A percentile compares a stretch with the other conserved stretches of the same genome.
Conservation (phyloP, 2,888 invertebrate genomes). For the Dendrolimus pini region DNA sequence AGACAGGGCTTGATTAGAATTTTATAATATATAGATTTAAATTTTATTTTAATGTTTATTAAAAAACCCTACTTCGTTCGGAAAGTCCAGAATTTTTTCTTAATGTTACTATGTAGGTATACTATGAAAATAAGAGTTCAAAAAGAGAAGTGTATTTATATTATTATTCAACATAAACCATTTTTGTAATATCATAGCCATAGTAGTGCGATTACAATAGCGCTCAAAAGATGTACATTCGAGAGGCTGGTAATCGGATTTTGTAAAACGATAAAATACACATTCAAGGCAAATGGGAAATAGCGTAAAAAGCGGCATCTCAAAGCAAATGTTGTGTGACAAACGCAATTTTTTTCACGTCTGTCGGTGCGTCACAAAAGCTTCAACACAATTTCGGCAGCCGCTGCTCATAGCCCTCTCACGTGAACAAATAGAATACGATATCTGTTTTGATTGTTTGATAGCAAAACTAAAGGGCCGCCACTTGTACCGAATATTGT, state of each 20-base stretch:
- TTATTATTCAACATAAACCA: too few relatives aligned
- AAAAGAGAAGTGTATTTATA: too few relatives aligned
- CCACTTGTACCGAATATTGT: conserved; percentile 46
- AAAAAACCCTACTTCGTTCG: too few relatives aligned
- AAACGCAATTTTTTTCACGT: conserved; percentile 31
- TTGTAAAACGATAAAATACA: conserved; percentile 20
- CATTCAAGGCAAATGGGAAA: conserved; percentile 5
- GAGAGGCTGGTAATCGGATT: conserved; percentile 27
- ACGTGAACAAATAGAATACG: conserved; percentile 39
- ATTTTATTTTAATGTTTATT: too few relatives aligned
- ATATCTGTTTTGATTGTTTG: conserved; percentile 63
- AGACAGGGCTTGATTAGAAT: too few relatives aligned
- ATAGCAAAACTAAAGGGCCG: conserved; percentile 50
- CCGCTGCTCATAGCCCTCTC: conserved; percentile 21
- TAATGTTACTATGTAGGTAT: too few relatives aligned
- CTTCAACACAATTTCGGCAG: conserved; percentile 52
- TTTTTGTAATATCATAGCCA: too few relatives aligned
- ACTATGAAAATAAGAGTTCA: too few relatives aligned
- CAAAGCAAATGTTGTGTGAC: conserved; percentile 43
- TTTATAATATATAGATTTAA: too few relatives aligned
- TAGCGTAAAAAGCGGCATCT: conserved; percentile 34
- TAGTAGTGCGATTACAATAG: not conserved
- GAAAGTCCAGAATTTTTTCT: too few relatives aligned
- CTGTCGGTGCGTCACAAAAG: conserved; percentile 47
- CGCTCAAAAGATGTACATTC: not conserved